Conservation (phyloP, 2,797 vertebrate genomes). For the Falco rusticolus region DNA sequence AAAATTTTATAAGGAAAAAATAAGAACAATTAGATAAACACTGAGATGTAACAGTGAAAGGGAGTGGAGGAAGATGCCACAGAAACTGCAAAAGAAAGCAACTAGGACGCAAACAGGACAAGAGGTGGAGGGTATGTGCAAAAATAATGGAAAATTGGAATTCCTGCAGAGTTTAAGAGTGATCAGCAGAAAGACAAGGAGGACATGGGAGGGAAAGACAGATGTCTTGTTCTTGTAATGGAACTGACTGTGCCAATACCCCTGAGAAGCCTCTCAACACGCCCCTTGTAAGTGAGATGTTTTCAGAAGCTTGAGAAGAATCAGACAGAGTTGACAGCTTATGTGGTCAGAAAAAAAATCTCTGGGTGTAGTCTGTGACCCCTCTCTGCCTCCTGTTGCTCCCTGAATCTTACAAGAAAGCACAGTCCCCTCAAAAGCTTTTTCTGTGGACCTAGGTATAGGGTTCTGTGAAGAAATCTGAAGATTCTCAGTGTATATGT, state of each 20-base stretch:
- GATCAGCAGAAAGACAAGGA: constrained; percentile 36
- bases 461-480: neutral
- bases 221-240: constrained; percentile 30
- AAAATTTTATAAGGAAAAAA: neutral
- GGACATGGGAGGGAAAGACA: constrained; percentile 35
- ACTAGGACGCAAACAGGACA: neutral
- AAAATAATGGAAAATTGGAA: constrained; percentile 46
- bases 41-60: neutral
- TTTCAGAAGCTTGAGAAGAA: constrained; percentile 8
- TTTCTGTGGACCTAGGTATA: neutral
- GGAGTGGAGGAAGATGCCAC: neutral
- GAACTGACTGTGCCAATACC: constrained; percentile 41
- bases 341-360: neutral
- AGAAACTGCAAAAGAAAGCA: neutral
- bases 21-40: neutral
- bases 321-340: neutral
- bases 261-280: neutral
- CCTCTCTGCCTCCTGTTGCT: neutral
- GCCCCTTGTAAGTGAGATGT: constrained; percentile 26
- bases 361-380: neutral
- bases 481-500: neutral
- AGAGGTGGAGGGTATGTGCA: constrained; percentile 16
- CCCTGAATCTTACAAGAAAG: neutral
- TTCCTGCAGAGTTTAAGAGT: constrained; percentile 21
- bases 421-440: neutral